Percentiles rank a stretch among this genome's conserved stretches.
phyloP scores from a whole-genome alignment of 2,797 vertebrate species.

The Pangasius sanitwongsei region DNA sequence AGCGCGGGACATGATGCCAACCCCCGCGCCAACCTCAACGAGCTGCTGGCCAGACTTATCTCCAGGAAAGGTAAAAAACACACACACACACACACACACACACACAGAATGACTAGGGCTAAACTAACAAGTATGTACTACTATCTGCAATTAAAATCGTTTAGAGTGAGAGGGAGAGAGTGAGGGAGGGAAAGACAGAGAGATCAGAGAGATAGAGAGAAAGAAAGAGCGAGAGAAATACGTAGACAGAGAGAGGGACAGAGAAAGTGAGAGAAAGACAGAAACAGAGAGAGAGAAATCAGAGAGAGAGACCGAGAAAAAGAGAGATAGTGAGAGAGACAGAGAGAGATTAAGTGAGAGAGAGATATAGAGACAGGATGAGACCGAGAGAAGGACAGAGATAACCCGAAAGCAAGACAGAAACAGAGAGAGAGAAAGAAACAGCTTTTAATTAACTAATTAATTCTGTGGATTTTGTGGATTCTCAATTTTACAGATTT shows the following conservation, averaged over 20 bases:
- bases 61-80: slow-evolving; percentile 85
- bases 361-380: not conserved
- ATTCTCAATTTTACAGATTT: not conserved
- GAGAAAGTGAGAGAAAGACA: not conserved
- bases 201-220: not conserved
- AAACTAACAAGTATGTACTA: not conserved
- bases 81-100: not conserved
- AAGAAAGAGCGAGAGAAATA: not conserved
- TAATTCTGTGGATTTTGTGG: not conserved
- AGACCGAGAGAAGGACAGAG: not conserved
- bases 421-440: not conserved
- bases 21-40: slow-evolving; percentile 80
- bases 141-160: not conserved
- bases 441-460: not conserved
- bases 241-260: not conserved
- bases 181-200: not conserved
- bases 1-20: slow-evolving; percentile 69
- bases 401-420: not conserved
- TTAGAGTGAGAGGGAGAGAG: not conserved
- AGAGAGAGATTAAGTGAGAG: not conserved
- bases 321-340: not conserved
- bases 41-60: slow-evolving; percentile 88
- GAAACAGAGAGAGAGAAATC: not conserved
- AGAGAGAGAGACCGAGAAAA: not conserved
- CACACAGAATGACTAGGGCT: not conserved